Conservation (phyloP, 2,797 vertebrate genomes). For the Argya squamiceps region DNA sequence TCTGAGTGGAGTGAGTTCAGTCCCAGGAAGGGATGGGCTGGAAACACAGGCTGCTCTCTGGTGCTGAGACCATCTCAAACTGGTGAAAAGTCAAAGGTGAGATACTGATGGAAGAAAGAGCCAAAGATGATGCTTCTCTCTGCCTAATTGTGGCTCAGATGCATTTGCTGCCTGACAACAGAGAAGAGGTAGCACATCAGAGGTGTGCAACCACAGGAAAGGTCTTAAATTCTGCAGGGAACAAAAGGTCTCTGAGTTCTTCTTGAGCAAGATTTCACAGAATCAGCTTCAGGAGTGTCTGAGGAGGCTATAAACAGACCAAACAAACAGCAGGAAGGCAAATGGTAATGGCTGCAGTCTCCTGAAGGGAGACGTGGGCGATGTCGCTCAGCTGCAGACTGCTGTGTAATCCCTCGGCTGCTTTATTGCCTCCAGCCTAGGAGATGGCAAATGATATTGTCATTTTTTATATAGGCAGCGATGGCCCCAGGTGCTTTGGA, state of each 20-base stretch:
- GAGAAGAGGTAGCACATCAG: accelerated
- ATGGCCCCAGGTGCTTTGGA: background rate
- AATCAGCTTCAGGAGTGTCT: background rate
- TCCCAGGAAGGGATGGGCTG: background rate
- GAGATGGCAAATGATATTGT: background rate
- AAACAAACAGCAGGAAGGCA: background rate
- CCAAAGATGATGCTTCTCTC: background rate
- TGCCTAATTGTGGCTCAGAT: background rate
- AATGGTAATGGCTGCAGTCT: background rate
- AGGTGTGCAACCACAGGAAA: background rate
- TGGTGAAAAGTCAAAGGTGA: background rate
- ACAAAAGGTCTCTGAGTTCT: background rate
- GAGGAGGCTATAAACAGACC: background rate
- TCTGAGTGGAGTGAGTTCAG: background rate
- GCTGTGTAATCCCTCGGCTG: background rate
- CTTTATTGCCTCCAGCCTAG: background rate
- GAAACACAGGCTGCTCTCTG: background rate
- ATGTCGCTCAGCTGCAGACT: background rate
- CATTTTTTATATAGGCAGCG: background rate
- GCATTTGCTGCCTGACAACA: background rate
- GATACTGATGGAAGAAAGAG: background rate
- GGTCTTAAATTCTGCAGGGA: background rate
- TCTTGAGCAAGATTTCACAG: background rate
- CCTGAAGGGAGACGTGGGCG: background rate
- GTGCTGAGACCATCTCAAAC: background rate